Percentiles rank a stretch among this genome's conserved stretches.
Conservation (phyloP, 2,888 invertebrate genomes). For the Hermaeophaga mercurialis region DNA sequence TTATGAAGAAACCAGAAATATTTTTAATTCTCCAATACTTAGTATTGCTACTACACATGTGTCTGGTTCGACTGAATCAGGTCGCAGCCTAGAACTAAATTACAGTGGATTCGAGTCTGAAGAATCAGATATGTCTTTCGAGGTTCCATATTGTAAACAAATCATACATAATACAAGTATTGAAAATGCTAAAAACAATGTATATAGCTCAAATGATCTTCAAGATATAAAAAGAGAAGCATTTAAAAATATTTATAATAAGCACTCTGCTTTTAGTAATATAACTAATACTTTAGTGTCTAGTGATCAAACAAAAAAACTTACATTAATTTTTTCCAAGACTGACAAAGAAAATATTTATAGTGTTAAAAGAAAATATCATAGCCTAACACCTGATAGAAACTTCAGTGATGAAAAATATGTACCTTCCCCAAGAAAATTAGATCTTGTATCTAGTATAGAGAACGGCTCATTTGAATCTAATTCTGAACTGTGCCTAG, state of each 20-base stretch:
- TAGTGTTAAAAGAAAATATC: conserved; percentile 39
- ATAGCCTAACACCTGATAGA: conserved; percentile 30
- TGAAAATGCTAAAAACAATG: background rate
- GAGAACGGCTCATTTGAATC: too few species aligned
- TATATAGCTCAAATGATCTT: conserved; percentile 6
- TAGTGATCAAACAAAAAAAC: conserved; percentile 30
- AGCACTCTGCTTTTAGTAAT: conserved; percentile 27
- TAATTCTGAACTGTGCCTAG: background rate
- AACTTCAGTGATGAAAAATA: background rate
- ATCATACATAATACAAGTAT: conserved; percentile 19
- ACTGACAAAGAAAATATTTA: conserved; percentile 40
- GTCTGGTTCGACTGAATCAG: conserved; percentile 19
- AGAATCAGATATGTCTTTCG: conserved; percentile 16
- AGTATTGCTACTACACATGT: conserved; percentile 32
- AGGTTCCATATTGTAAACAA: conserved; percentile 20
- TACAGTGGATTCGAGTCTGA: conserved; percentile 30
- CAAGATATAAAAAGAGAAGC: conserved; percentile 9
- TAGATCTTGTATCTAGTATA: background rate
- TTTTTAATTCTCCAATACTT: conserved; percentile 35
- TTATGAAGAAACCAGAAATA: conserved; percentile 34
- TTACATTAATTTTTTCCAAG: conserved; percentile 42
- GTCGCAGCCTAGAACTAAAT: conserved; percentile 25
- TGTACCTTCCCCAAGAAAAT: conserved; percentile 4
- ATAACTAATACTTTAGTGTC: conserved; percentile 28
- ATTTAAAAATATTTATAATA: conserved; percentile 14